Evolutionary conservation across 2,113 vertebrate genomes (phyloP).

Genomic region (Ctenodactylus gundi): DNA sequence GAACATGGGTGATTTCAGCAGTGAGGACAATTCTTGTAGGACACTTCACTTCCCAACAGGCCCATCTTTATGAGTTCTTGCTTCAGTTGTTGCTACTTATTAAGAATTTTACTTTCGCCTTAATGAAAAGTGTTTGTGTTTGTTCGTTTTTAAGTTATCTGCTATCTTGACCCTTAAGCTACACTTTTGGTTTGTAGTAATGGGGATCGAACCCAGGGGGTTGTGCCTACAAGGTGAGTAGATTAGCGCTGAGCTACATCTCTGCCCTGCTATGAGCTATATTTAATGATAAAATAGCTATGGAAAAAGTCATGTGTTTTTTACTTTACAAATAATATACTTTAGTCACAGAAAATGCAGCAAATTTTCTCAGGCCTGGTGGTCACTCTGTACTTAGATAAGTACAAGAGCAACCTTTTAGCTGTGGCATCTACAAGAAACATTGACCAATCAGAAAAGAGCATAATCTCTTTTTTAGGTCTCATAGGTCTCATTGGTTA

Average conservation of each 20-base stretch:
- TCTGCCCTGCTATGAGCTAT: not conserved
- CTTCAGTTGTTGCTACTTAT: not conserved
- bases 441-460: not conserved
- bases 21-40: not conserved
- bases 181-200: no score
- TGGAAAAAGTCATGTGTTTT: not conserved
- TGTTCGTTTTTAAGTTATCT: not conserved
- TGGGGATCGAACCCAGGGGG: no score
- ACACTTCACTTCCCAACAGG: not conserved
- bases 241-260: no score
- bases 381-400: not conserved
- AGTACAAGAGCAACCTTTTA: not conserved
- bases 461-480: not conserved
- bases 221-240: no score
- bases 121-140: no score
- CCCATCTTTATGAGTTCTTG: not conserved
- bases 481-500: not conserved
- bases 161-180: not conserved
- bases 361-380: not conserved
- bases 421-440: not conserved
- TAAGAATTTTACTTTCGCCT: not conserved
- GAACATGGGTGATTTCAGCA: not conserved
- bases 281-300: not conserved
- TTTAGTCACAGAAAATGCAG: not conserved
- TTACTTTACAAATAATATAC: not conserved